Percentiles rank a stretch among this genome's conserved stretches.
These are phyloP conservation scores for Rhopalosiphum padi DNA, from an alignment of 1,140 invertebrate genomes.

Conservation along the genomic window DNA sequence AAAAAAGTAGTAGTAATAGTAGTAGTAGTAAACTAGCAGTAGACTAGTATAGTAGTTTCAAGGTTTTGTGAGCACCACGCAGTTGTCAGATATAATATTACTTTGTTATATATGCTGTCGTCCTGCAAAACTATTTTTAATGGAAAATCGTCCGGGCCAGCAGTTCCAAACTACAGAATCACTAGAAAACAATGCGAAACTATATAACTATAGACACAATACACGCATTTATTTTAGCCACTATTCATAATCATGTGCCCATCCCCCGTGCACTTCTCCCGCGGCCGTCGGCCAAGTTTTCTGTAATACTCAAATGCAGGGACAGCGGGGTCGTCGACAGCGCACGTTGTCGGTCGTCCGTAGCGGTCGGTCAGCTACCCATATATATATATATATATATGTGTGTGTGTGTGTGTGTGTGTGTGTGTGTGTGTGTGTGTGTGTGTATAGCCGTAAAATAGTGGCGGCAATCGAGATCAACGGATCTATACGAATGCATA, in stretches of 20 bases:
- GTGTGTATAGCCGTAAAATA: neutral
- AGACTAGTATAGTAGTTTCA: neutral
- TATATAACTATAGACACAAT: neutral
- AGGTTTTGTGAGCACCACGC: neutral
- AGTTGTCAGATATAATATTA: neutral
- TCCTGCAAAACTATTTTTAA: constrained; percentile 34
- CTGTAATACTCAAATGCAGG: neutral
- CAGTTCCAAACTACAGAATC: neutral
- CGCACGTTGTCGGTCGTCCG: neutral
- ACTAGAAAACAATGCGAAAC: neutral
- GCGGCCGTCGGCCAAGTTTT: neutral
- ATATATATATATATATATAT: neutral
- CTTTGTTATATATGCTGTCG: neutral
- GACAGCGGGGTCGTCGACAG: neutral
- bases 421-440: neutral
- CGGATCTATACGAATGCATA: neutral
- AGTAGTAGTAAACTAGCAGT: neutral
- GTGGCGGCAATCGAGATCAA: neutral
- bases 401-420: neutral
- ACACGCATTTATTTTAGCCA: neutral
- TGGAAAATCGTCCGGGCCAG: constrained; percentile 32
- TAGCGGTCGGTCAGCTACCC: neutral
- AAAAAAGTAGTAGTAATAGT: neutral
- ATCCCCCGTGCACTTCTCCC: neutral
- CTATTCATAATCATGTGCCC: neutral